A percentile compares a stretch with the other conserved stretches of the same genome.
Evolutionary conservation across 2,113 vertebrate species (phyloP).

Genomic region (Lycaon pictus): DNA sequence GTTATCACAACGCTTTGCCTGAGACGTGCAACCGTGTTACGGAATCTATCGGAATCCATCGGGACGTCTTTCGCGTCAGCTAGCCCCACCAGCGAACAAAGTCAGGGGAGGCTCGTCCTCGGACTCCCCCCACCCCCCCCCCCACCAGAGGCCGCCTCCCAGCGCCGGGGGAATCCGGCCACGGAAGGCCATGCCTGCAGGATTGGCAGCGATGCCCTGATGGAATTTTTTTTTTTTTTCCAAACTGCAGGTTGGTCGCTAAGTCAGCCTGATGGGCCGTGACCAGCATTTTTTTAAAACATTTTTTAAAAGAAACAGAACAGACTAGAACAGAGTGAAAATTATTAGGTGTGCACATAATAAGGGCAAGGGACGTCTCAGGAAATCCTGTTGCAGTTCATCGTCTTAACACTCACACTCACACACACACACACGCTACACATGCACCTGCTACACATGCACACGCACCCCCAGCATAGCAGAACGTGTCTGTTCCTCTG

Average conservation of each 20-base stretch:
- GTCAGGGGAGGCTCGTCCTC: too few species aligned
- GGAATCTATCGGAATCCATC: neutral
- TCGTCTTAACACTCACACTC: neutral
- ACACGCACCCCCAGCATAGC: neutral
- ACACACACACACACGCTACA: neutral
- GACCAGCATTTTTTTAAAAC: neutral
- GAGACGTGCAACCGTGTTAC: neutral
- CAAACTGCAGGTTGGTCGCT: neutral
- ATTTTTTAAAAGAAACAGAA: constrained; percentile 20
- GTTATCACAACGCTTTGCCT: neutral
- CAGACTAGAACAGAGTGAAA: neutral
- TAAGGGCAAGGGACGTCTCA: neutral
- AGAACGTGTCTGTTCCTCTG: neutral
- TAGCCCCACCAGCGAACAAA: neutral
- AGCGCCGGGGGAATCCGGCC: neutral
- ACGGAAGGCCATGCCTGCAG: neutral
- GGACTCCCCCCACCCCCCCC: too few species aligned
- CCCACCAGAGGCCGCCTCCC: too few species aligned
- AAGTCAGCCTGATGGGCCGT: neutral
- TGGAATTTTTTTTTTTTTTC: neutral
- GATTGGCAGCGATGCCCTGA: neutral
- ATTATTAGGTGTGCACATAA: neutral
- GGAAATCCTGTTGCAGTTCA: neutral
- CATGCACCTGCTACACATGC: neutral
- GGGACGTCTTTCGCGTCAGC: neutral